Evolutionary conservation across 2,888 invertebrate species (phyloP).

Genomic region (Drosophila flavopinicola): DNA sequence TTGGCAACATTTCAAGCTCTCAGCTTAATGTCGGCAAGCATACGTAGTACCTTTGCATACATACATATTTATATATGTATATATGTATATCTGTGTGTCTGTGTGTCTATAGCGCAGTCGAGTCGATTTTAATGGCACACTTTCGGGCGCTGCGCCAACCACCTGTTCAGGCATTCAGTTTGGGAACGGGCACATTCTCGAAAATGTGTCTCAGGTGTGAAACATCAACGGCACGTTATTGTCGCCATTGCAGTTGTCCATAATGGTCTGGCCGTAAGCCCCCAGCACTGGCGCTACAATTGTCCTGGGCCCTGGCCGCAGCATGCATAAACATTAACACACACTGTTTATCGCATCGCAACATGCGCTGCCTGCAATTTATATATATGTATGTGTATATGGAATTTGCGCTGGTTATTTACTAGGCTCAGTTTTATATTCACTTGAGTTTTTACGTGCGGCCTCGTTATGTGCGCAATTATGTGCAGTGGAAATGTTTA

Average conservation of each 20-base stretch:
- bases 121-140: slow-evolving; percentile 62
- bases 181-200: slow-evolving; percentile 15
- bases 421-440: slow-evolving; percentile 40
- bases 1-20: slow-evolving; percentile 57
- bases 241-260: slow-evolving; percentile 76
- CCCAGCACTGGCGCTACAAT: slow-evolving; percentile 58
- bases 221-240: slow-evolving; percentile 75
- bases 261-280: slow-evolving; percentile 71
- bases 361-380: slow-evolving; percentile 39
- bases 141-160: slow-evolving; percentile 73
- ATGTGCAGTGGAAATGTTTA: slow-evolving; percentile 59
- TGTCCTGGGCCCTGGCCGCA: slow-evolving; percentile 35
- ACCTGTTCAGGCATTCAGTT: slow-evolving; percentile 48
- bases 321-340: slow-evolving; percentile 66
- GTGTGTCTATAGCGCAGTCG: slow-evolving; percentile 26
- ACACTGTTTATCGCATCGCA: slow-evolving; percentile 60
- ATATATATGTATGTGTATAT: slow-evolving; percentile 20
- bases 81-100: not conserved
- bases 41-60: not conserved
- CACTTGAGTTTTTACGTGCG: slow-evolving; percentile 36
- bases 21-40: slow-evolving; percentile 23
- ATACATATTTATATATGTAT: not conserved
- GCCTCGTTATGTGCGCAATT: slow-evolving; percentile 46
- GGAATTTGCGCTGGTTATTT: no score
- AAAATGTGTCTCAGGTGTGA: slow-evolving; percentile 73